Conservation (phyloP, 2,113 vertebrate species). For the Glaucidium brasilianum region DNA sequence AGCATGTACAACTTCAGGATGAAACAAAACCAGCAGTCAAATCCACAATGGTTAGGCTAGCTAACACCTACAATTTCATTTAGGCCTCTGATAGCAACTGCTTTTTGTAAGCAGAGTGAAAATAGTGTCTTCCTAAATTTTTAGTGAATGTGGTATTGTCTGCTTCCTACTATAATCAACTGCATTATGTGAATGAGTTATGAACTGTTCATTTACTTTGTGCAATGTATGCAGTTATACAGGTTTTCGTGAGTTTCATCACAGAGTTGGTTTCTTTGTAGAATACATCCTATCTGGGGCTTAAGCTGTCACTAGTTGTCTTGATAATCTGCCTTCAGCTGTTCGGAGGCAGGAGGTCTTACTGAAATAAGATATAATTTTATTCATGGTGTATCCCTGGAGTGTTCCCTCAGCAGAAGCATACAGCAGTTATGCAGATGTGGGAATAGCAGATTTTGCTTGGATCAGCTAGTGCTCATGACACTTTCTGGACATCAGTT, state of each 20-base stretch:
- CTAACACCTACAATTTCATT: background rate
- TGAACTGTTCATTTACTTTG: constrained; percentile 29
- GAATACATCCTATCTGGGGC: background rate
- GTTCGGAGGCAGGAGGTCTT: background rate
- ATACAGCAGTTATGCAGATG: background rate
- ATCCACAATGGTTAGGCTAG: background rate
- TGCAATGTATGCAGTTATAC: background rate
- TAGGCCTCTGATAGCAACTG: background rate
- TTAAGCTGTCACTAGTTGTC: background rate
- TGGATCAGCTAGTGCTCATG: background rate
- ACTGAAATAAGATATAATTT: background rate
- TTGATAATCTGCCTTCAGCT: background rate
- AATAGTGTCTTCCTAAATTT: background rate
- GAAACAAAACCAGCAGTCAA: background rate
- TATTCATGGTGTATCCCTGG: background rate
- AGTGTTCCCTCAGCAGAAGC: background rate
- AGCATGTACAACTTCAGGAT: background rate
- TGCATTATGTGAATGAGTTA: background rate
- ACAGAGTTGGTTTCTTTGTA: background rate
- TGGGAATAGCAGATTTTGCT: background rate
- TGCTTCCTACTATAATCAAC: background rate
- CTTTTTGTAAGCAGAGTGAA: background rate
- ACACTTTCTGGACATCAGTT: background rate
- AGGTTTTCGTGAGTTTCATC: constrained; percentile 17
- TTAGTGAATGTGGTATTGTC: background rate